Conservation (phyloP, 1,140 invertebrate species). For the Eurosta solidaginis region DNA sequence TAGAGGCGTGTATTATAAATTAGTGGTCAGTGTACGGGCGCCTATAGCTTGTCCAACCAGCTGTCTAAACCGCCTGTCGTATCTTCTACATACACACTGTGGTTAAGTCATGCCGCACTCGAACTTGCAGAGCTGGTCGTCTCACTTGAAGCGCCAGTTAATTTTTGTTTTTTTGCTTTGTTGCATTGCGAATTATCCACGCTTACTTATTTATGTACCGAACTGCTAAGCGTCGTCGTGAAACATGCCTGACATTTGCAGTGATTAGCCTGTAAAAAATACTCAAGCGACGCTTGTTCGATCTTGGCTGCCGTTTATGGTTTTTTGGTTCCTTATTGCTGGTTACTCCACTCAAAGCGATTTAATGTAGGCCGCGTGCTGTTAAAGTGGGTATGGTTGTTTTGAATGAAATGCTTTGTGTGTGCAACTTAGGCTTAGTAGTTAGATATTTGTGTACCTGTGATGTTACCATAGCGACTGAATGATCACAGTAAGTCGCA, state of each 20-base stretch:
- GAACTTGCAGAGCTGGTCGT: not conserved
- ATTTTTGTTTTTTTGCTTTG: not conserved
- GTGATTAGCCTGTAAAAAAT: not conserved
- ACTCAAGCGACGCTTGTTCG: not conserved
- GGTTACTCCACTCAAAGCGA: constrained; percentile 1
- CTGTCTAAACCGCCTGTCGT: not conserved
- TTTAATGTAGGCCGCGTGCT: not conserved
- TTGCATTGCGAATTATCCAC: not conserved
- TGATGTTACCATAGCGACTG: too few species aligned
- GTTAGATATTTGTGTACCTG: too few species aligned
- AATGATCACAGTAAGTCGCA: too few species aligned
- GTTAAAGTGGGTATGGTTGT: not conserved
- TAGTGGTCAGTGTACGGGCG: not conserved
- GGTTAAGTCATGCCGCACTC: not conserved
- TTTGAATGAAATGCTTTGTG: not conserved
- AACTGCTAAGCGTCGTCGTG: not conserved
- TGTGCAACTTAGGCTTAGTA: not conserved
- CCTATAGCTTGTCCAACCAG: not conserved
- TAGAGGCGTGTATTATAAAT: not conserved
- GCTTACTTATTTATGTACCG: not conserved
- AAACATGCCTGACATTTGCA: not conserved
- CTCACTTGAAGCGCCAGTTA: not conserved
- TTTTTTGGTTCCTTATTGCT: constrained; percentile 9
- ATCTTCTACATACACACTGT: not conserved
- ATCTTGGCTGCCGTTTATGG: not conserved